Percentiles rank a stretch among this genome's conserved stretches.
Conservation (phyloP, 1,140 invertebrate species). For the Megalonaias nervosa region DNA sequence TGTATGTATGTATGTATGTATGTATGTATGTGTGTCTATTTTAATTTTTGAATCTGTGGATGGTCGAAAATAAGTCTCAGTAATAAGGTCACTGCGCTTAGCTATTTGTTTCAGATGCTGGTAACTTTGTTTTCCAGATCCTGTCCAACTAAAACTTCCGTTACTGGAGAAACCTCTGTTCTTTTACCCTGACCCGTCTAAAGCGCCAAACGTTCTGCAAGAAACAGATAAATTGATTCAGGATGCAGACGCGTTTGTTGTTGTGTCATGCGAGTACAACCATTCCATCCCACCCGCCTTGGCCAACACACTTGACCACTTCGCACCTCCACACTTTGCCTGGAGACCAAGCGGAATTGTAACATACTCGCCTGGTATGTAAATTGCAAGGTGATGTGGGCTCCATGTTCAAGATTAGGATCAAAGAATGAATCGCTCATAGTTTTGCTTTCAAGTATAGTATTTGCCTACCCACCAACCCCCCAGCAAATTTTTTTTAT, state of each 20-base stretch:
- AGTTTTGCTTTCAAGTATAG: background rate
- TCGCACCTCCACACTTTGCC: conserved; percentile 66
- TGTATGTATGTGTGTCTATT: no score
- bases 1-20: no score
- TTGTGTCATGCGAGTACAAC: conserved; percentile 74
- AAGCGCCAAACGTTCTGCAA: conserved; percentile 67
- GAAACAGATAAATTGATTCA: conserved; percentile 66
- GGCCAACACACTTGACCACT: conserved; percentile 72
- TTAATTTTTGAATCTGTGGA: no score
- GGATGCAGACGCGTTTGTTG: conserved; percentile 70
- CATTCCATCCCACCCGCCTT: conserved; percentile 71
- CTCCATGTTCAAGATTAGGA: background rate
- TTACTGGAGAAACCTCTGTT: conserved; percentile 67
- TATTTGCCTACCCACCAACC: background rate
- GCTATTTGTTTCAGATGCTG: background rate
- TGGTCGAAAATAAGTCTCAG: no score
- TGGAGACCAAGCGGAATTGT: conserved; percentile 73
- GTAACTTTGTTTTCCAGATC: conserved; percentile 60
- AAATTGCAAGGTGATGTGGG: background rate
- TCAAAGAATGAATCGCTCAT: background rate
- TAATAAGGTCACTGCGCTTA: background rate
- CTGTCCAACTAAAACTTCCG: conserved; percentile 66
- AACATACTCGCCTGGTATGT: conserved; percentile 71
- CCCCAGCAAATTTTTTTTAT: background rate
- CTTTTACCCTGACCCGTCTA: conserved; percentile 61